Evolutionary conservation across 2,113 vertebrate species (phyloP), one percentile per base, ranked within the genome.

Genomic region (Macroglossus sobrinus): DNA sequence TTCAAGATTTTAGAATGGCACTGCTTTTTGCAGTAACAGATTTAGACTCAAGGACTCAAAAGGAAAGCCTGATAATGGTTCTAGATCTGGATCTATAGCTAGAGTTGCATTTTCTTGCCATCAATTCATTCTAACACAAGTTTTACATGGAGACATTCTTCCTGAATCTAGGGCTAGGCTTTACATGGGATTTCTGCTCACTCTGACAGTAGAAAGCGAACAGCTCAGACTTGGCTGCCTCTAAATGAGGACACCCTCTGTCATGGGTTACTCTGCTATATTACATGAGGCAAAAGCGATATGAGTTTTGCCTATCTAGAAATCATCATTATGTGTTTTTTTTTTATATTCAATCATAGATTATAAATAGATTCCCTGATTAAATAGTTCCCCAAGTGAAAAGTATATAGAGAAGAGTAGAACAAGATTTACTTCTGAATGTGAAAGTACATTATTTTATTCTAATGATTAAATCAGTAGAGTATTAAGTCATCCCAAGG

Each of bases 351-450:
- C 71, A 85, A 57, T 69, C 30, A 85, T 82, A n/a, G 78, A 63
- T 95, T 59, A 76, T 90, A 94, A 86, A 92, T 79, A 80, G 92
- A 94, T 66, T 80, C 59, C 92, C 90, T 88, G 84, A 87, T 87
- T 86, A 90, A 96, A 89, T 10, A 75, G 79, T 57, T 97, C 76
- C 94, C 88, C 79, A 93, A 93, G 59, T 88, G 90, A 90, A 75
- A 89, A 94, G 94, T 40, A 5, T 22, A 57, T 2, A 78, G 66
- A 43, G 92, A n/a, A 88, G 64, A 92, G 93, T 0, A 93, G 66
- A 96, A 91, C 5, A 89, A 35, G 63, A 97, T 91, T 92, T 69
- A 63, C 53, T 94, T 93, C 57, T 89, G 55, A 84, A 94, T 47
- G 81, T 75, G 26, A 86, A 82, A 89, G 26, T 50, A 33, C 8